Percentiles rank a stretch among this genome's conserved stretches.
Evolutionary conservation across 2,797 vertebrate genomes (phyloP).

Genomic region (Numenius phaeopus): DNA sequence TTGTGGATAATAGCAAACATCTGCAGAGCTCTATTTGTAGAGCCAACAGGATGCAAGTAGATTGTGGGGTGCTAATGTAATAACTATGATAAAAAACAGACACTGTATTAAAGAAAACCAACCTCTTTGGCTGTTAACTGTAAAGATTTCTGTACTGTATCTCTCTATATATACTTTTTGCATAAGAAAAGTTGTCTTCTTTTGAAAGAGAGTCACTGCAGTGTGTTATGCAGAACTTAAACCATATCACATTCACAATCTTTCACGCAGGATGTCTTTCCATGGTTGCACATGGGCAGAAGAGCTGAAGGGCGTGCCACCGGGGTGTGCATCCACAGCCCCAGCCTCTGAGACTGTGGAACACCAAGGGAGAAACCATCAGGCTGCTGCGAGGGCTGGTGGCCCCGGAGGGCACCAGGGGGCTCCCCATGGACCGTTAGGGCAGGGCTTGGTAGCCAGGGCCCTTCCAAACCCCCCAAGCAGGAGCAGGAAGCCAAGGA

Average conservation of each 20-base stretch:
- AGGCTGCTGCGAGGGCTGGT: fast-evolving
- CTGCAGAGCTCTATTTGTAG: constrained; percentile 44
- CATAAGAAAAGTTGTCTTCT: background rate
- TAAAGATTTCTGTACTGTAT: background rate
- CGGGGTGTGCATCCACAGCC: fast-evolving
- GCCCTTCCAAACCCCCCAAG: fast-evolving
- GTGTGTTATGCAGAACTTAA: background rate
- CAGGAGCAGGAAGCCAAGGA: background rate
- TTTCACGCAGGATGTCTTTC: background rate
- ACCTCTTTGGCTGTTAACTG: background rate
- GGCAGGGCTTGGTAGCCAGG: background rate
- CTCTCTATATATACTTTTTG: background rate
- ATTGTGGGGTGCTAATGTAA: constrained; percentile 45
- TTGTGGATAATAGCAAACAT: constrained; percentile 58
- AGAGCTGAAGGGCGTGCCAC: fast-evolving
- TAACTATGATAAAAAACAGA: constrained; percentile 37
- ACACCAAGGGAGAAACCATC: background rate
- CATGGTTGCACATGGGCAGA: fast-evolving
- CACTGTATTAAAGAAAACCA: background rate
- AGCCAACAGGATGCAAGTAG: constrained; percentile 49
- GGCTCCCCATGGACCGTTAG: fast-evolving
- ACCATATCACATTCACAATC: background rate
- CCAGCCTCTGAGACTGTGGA: fast-evolving
- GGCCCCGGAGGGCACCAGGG: fast-evolving
- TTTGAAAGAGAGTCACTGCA: background rate